Conservation (phyloP, 92 coral and sea anemone species). For the Porites lobata region DNA sequence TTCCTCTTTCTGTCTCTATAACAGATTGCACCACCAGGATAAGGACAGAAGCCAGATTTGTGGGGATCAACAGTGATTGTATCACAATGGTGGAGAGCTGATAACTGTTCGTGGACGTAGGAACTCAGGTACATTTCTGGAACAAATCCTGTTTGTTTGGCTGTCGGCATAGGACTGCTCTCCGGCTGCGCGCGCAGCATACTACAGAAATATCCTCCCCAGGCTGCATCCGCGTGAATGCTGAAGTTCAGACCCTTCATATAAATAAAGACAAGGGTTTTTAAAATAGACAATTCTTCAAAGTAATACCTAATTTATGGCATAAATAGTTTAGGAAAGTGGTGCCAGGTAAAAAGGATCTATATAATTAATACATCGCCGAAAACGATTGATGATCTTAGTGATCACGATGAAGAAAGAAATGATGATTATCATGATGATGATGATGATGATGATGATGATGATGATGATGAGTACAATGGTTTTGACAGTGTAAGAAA, state of each 20-base stretch:
- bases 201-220: slow-evolving; percentile 97
- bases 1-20: no score
- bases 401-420: neutral
- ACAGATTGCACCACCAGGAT: no score
- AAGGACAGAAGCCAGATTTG: no score
- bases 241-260: slow-evolving; percentile 72
- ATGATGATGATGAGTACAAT: no score
- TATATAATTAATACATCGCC: no score
- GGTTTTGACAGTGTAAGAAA: no score
- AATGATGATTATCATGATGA: neutral
- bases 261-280: neutral
- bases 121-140: slow-evolving; percentile 80
- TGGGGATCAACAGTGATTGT: slow-evolving; percentile 94
- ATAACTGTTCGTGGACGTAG: slow-evolving; percentile 67
- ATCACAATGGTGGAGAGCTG: slow-evolving; percentile 75
- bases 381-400: no score
- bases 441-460: no score
- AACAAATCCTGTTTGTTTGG: slow-evolving; percentile 56
- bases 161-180: neutral
- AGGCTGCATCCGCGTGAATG: slow-evolving; percentile 88
- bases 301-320: no score
- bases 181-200: slow-evolving; percentile 83
- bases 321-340: no score
- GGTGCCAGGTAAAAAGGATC: no score
- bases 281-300: neutral